Conservation (phyloP, 2,113 vertebrate species). For the Clinocottus analis region DNA sequence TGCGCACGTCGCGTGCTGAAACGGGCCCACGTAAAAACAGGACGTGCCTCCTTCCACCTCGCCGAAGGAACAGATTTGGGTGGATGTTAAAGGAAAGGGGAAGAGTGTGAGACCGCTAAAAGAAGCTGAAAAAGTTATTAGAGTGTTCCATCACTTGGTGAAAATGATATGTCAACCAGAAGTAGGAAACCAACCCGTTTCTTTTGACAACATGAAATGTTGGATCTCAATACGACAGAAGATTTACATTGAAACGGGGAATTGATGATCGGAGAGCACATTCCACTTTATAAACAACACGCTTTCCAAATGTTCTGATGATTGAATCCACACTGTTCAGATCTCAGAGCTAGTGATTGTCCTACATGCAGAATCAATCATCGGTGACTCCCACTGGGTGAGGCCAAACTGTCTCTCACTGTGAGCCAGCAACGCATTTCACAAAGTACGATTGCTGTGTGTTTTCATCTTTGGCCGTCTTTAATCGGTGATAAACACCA, state of each 20-base stretch:
- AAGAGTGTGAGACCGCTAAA: conserved; percentile 4
- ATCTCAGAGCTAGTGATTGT: conserved; percentile 12
- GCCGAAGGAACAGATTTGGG: neutral
- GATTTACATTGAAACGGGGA: neutral
- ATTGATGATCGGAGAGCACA: neutral
- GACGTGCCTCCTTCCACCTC: neutral
- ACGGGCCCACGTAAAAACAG: conserved; percentile 15
- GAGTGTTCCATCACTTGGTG: conserved; percentile 13
- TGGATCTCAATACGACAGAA: neutral
- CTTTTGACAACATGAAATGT: conserved; percentile 16
- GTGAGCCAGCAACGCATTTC: conserved; percentile 31
- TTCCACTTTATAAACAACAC: neutral
- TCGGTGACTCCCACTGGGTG: conserved; percentile 4
- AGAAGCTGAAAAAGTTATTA: conserved; percentile 5
- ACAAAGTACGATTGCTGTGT: conserved; percentile 23
- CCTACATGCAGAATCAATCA: conserved; percentile 28
- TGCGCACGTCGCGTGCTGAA: neutral
- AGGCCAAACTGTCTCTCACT: conserved; percentile 35
- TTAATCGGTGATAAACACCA: conserved; percentile 32
- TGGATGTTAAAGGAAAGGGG: neutral
- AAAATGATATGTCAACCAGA: conserved; percentile 22
- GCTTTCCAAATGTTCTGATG: conserved; percentile 5
- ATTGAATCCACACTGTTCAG: conserved; percentile 11
- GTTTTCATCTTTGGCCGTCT: conserved; percentile 35
- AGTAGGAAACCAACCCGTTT: conserved; percentile 2